Evolutionary conservation across 2,797 vertebrate genomes (phyloP).

Genomic region (Enteromius mattozi): DNA sequence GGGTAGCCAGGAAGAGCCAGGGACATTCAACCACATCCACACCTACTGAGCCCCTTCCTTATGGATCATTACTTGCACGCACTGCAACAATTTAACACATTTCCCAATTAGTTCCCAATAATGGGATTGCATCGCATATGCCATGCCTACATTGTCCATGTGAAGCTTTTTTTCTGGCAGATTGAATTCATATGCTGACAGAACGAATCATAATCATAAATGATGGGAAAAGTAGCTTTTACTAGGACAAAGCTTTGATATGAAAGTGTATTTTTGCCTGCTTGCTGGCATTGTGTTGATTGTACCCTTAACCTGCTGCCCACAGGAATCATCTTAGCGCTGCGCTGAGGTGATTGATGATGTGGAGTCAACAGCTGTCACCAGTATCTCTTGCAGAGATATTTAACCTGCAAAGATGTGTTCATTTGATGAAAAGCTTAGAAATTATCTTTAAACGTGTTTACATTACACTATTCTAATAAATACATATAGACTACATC

Average conservation of each 20-base stretch:
- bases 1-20: constrained; percentile 33
- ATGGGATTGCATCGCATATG: constrained; percentile 2
- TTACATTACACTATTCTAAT: background rate
- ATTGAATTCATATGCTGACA: background rate
- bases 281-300: background rate
- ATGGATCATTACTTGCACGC: constrained; percentile 39
- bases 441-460: background rate
- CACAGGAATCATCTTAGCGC: constrained; percentile 16
- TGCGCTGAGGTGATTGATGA: constrained; percentile 11
- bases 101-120: constrained; percentile 36
- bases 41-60: constrained; percentile 24
- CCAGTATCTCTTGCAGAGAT: background rate
- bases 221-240: background rate
- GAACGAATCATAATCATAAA: constrained; percentile 1
- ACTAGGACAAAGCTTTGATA: background rate
- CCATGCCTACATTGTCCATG: background rate
- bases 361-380: constrained; percentile 20
- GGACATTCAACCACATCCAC: constrained; percentile 27
- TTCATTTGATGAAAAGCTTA: background rate
- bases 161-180: background rate
- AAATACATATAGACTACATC: background rate
- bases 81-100: constrained; percentile 39
- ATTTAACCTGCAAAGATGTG: constrained; percentile 12
- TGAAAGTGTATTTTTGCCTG: background rate
- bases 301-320: constrained; percentile 14